These are phyloP conservation scores for Doryteuthis pealeii DNA, from an alignment of 1,140 invertebrate genomes.

Conservation along the genomic window DNA sequence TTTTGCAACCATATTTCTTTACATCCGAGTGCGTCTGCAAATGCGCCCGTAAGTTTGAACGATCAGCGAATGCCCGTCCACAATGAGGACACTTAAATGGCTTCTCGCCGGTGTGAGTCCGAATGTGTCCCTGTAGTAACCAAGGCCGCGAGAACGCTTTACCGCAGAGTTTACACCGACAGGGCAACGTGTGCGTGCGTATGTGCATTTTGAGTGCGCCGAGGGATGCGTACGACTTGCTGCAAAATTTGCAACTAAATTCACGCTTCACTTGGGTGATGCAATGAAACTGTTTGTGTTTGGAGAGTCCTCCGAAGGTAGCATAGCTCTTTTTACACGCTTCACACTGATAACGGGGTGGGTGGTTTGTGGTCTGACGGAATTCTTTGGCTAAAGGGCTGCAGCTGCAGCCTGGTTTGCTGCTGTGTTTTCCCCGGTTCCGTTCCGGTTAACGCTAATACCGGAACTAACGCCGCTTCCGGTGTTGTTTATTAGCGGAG, in stretches of 20 bases:
- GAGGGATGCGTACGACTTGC: constrained; percentile 91
- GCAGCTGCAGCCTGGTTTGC: background rate
- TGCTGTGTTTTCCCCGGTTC: background rate
- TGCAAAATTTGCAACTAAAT: constrained; percentile 94
- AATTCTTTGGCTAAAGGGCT: background rate
- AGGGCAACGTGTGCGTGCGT: constrained; percentile 94
- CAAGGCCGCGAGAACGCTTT: constrained; percentile 52
- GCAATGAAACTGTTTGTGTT: constrained; percentile 96
- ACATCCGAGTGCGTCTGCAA: constrained; percentile 96
- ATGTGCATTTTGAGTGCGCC: constrained; percentile 99
- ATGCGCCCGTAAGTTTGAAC: constrained; percentile 93
- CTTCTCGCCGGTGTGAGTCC: constrained; percentile 53
- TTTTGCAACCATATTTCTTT: constrained; percentile 93
- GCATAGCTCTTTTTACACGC: constrained; percentile 95
- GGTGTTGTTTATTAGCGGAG: background rate
- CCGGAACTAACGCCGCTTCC: too few relatives aligned
- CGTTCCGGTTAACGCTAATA: too few relatives aligned
- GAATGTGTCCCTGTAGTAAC: constrained; percentile 50
- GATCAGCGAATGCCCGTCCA: constrained; percentile 88
- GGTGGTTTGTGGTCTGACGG: constrained; percentile 11
- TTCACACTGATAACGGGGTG: constrained; percentile 81
- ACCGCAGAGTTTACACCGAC: constrained; percentile 95
- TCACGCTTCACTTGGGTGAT: constrained; percentile 84
- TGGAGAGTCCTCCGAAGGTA: constrained; percentile 90
- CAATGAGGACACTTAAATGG: constrained; percentile 72